Percentiles rank a stretch among this genome's conserved stretches.
phyloP scores from a whole-genome alignment of 2,888 invertebrate genomes.

The Rhyacophila evoluta region DNA sequence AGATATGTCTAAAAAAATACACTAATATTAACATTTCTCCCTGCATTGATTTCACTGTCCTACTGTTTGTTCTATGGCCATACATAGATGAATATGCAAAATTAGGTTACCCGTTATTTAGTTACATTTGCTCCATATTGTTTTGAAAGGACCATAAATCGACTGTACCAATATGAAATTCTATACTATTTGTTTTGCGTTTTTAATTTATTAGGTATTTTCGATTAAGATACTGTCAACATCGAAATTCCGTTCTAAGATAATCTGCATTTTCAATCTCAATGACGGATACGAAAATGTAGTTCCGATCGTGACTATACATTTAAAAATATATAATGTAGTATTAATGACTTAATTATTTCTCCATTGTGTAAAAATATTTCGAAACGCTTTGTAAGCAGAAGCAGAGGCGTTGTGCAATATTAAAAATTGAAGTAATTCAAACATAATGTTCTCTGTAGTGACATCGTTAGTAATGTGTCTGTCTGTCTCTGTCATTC shows the following conservation, averaged over 20 bases:
- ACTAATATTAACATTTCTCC: too few species aligned
- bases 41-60: too few species aligned
- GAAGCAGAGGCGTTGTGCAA: neutral
- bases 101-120: too few species aligned
- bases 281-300: neutral
- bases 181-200: too few species aligned
- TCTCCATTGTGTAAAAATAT: neutral
- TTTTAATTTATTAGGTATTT: neutral
- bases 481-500: neutral
- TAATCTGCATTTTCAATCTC: neutral
- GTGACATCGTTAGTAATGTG: conserved; percentile 11
- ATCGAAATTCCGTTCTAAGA: neutral
- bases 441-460: neutral
- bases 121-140: too few species aligned
- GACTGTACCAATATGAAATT: too few species aligned
- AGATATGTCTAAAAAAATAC: too few species aligned
- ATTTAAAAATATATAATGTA: neutral
- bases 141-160: too few species aligned
- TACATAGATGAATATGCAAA: too few species aligned
- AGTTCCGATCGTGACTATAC: neutral
- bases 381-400: neutral
- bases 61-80: too few species aligned
- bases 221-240: neutral
- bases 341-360: conserved; percentile 3
- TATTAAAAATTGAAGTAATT: conserved; percentile 16